Conservation (phyloP, 2,888 invertebrate species). For the Limnephilus marmoratus region DNA sequence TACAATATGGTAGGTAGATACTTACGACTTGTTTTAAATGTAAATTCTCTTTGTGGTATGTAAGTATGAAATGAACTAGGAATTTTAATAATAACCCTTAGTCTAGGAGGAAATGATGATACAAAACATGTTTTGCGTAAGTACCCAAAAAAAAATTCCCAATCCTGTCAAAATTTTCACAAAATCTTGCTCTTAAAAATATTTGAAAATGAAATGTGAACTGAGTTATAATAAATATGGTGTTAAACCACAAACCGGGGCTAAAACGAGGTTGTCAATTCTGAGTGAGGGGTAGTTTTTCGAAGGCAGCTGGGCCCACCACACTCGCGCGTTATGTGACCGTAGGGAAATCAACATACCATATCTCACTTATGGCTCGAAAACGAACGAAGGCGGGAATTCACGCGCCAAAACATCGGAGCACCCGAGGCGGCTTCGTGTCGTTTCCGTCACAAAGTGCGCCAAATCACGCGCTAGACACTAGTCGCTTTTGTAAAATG, state of each 20-base stretch:
- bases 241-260: not conserved
- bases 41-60: too few species aligned
- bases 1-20: too few species aligned
- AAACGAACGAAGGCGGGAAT: slow-evolving; percentile 12
- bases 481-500: not conserved
- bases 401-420: not conserved
- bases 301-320: slow-evolving; percentile 33
- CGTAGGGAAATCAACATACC: slow-evolving; percentile 64
- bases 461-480: slow-evolving; percentile 8
- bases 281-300: slow-evolving; percentile 1
- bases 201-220: not conserved
- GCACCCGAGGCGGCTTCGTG: not conserved
- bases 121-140: not conserved
- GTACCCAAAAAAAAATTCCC: not conserved
- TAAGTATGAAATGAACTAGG: too few species aligned
- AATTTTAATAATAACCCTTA: too few species aligned
- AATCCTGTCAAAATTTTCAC: not conserved
- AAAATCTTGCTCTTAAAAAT: not conserved
- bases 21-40: too few species aligned
- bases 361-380: slow-evolving; percentile 62
- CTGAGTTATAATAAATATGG: not conserved
- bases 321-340: slow-evolving; percentile 63
- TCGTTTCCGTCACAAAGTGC: not conserved
- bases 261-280: not conserved
- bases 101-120: not conserved